Conservation (phyloP, 2,797 vertebrate genomes). For the Cyclopterus lumpus region DNA sequence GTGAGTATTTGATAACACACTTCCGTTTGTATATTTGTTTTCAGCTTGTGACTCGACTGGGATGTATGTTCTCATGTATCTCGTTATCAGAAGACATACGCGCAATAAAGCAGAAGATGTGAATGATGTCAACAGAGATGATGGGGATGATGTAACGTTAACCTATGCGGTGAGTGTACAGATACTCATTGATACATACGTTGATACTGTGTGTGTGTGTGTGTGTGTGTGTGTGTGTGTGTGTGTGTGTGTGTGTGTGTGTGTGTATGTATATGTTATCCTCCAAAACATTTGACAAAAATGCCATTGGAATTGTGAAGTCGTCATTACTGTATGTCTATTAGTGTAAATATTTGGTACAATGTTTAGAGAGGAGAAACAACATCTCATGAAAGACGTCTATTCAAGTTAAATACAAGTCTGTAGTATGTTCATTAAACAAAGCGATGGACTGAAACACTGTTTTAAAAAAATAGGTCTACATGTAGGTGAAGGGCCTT, state of each 20-base stretch:
- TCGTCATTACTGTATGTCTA: neutral
- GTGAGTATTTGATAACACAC: neutral
- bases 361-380: neutral
- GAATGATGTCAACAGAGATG: neutral
- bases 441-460: neutral
- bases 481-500: neutral
- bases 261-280: too few relatives aligned
- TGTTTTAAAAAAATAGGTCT: neutral
- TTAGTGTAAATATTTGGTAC: neutral
- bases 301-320: neutral
- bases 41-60: neutral
- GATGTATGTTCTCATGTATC: neutral
- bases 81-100: neutral
- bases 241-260: too few relatives aligned
- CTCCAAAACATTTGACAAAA: neutral
- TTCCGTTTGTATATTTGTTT: slow-evolving; percentile 7
- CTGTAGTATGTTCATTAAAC: neutral
- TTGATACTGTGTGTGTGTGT: too few relatives aligned
- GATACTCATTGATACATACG: too few relatives aligned
- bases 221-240: too few relatives aligned
- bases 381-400: neutral
- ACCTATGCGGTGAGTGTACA: slow-evolving; percentile 35
- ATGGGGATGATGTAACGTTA: slow-evolving; percentile 4
- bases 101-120: slow-evolving; percentile 1
- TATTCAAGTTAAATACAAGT: neutral